Evolutionary conservation across 2,113 vertebrate genomes (phyloP), one percentile per base, ranked within the genome.

Genomic region (Vireo altiloquus): DNA sequence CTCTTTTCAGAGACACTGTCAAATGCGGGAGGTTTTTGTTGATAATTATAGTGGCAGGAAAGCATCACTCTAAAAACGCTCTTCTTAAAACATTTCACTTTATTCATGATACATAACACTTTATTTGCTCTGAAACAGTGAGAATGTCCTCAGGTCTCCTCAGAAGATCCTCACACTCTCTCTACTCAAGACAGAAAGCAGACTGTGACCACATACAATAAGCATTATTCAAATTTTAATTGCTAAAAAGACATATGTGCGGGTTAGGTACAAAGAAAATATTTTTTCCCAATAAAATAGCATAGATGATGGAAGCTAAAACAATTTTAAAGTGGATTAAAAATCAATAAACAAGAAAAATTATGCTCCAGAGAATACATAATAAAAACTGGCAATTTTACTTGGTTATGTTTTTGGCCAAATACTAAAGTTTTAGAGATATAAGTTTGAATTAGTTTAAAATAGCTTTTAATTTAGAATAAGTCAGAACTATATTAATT

Each of bases 401-500:
- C 47, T 44, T 68, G 27, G 14, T 6, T n/a, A 31, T 4, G 2
- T 72, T 93, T 91, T 70, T 54, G 39, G 16, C 7, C 39, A 71
- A 57, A 31, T 22, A 28, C 13, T 88, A n/a, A 75, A 88, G 14
- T 59, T 94, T 91, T 49, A 66, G 63, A 83, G 16, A 35, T 2
- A 3, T 44, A 74, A 53, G 13, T 84, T 70, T 64, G 24, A 81
- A 81, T 68, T 39, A 81, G 42, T 68, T 84, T 83, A 70, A 95
- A 92, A 70, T 78, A 78, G 24, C 30, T 94, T 47, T 63, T 84
- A 63, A 81, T 91, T 89, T 92, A 81, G 22, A 83, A 27, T 59
- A 83, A 60, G 18, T 53, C 52, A 70, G 64, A 81, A 54, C 16
- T 50, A 53, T n/a, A 81, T 35, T 92, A 14, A 16, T 78, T 87